These are phyloP conservation scores for Stratiolaelaps scimitus DNA, from an alignment of 1,140 invertebrate genomes.

Conservation along the genomic window DNA sequence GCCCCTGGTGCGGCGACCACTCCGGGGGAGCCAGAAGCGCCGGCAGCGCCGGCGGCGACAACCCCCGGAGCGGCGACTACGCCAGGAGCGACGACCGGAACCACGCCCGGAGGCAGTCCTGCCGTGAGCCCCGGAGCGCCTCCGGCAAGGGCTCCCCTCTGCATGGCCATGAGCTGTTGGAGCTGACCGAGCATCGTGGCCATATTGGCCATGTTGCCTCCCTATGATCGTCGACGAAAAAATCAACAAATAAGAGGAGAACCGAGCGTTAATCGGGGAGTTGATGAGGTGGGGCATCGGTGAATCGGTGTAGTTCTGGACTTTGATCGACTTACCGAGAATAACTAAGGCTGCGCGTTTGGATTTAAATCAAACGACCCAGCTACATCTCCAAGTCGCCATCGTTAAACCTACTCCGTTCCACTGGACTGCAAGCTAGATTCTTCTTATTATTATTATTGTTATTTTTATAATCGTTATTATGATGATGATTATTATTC, in stretches of 20 bases:
- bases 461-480: too few species aligned
- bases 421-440: too few species aligned
- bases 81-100: neutral
- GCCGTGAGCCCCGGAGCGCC: neutral
- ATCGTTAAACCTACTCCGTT: too few species aligned
- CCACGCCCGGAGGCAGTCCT: neutral
- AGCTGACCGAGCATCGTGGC: slow-evolving; percentile 20
- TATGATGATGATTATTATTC: too few species aligned
- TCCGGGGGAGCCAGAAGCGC: neutral
- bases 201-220: slow-evolving; percentile 21
- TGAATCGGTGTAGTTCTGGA: too few species aligned
- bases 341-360: too few species aligned
- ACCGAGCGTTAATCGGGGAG: neutral
- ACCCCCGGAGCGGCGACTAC: neutral
- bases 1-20: too few species aligned
- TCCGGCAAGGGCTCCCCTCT: slow-evolving; percentile 3
- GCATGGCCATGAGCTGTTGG: slow-evolving; percentile 1
- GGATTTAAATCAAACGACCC: too few species aligned
- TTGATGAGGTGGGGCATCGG: too few species aligned
- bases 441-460: too few species aligned
- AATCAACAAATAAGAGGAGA: neutral
- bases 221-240: neutral
- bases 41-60: neutral
- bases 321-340: too few species aligned
- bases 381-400: too few species aligned